phyloP scores from a whole-genome alignment of 1,140 invertebrate genomes.

The Tachypleus tridentatus region DNA sequence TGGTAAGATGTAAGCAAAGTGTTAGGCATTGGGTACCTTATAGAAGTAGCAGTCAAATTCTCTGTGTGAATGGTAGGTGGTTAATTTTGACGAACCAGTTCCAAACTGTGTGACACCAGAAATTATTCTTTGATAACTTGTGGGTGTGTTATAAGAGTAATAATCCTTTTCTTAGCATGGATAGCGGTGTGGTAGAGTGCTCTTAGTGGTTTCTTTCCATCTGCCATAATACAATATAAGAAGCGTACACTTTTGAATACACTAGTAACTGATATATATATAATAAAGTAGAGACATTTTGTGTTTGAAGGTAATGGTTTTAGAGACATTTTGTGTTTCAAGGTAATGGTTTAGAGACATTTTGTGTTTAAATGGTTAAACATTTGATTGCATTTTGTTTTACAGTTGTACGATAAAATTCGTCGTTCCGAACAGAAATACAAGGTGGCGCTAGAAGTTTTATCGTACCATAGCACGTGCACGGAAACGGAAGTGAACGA shows the following conservation, averaged over 20 bases:
- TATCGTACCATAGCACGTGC: slow-evolving; percentile 71
- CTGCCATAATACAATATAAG: neutral
- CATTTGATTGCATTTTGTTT: slow-evolving; percentile 1
- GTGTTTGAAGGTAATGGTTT: neutral
- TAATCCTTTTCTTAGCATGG: neutral
- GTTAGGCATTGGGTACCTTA: too few relatives aligned
- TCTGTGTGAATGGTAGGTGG: too few relatives aligned
- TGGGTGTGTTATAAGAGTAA: neutral
- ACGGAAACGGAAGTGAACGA: slow-evolving; percentile 46
- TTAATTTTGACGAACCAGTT: too few relatives aligned
- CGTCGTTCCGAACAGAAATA: slow-evolving; percentile 70
- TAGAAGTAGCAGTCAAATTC: too few relatives aligned
- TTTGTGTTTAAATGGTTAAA: too few relatives aligned
- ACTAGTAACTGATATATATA: neutral
- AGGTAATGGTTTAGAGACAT: too few relatives aligned
- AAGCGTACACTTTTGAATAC: neutral
- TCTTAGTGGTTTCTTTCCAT: neutral
- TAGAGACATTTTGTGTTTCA: neutral
- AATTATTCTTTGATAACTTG: too few relatives aligned
- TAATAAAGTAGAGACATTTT: neutral
- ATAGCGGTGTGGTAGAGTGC: neutral
- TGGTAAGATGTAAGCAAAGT: too few relatives aligned
- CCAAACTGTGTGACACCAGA: too few relatives aligned
- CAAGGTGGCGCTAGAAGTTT: slow-evolving; percentile 61
- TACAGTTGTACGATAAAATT: slow-evolving; percentile 63